Evolutionary conservation across 1,140 invertebrate species (phyloP).

Genomic region (Cheumatopsyche charites): DNA sequence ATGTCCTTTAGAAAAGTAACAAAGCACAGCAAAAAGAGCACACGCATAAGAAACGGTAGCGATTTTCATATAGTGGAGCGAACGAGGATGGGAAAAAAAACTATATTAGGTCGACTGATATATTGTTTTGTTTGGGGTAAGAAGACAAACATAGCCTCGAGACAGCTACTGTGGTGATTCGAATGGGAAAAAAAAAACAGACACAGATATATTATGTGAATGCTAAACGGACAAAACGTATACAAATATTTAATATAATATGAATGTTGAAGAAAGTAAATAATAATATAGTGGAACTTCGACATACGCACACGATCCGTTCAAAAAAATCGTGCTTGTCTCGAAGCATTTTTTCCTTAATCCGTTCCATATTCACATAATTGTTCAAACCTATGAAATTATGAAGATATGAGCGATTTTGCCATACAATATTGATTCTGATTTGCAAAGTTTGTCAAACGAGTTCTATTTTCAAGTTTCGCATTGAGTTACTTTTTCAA

Average conservation of each 20-base stretch:
- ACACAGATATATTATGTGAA: slow-evolving; percentile 10
- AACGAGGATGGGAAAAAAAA: slow-evolving; percentile 37
- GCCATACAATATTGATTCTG: no score
- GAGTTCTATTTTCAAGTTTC: no score
- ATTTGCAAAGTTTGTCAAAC: no score
- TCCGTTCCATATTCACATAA: no score
- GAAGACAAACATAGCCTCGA: slow-evolving; percentile 33
- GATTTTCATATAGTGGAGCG: neutral
- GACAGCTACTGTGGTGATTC: slow-evolving; percentile 5
- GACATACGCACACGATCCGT: no score
- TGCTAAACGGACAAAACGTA: neutral
- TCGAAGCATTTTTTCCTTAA: no score
- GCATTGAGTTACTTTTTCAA: no score
- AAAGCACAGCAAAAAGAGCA: slow-evolving; percentile 9
- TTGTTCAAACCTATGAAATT: no score
- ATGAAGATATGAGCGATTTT: no score
- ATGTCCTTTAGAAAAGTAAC: slow-evolving; percentile 34
- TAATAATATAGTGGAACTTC: no score
- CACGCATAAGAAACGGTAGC: neutral
- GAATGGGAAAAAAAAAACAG: slow-evolving; percentile 3
- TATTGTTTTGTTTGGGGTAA: slow-evolving; percentile 27
- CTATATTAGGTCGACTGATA: slow-evolving; percentile 37
- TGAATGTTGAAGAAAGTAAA: neutral
- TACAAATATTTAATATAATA: neutral
- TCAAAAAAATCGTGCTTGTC: no score